Conservation (phyloP, 2,888 invertebrate species). For the Gordius sp. region DNA sequence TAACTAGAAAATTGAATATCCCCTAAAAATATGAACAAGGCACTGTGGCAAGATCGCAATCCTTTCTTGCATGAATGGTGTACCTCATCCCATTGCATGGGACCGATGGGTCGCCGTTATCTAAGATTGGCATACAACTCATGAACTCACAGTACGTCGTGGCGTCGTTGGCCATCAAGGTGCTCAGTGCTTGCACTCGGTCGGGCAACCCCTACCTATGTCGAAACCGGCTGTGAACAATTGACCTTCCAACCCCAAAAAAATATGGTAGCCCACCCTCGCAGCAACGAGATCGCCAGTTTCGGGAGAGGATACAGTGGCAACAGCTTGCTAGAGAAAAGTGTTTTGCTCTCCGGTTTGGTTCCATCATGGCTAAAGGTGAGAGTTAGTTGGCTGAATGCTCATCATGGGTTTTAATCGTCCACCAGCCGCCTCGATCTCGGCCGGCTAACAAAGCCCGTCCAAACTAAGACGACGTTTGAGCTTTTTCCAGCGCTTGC, state of each 20-base stretch:
- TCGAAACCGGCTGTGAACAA: constrained; percentile 33
- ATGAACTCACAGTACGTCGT: constrained; percentile 93
- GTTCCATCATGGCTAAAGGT: constrained; percentile 67
- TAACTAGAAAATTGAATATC: too few relatives aligned
- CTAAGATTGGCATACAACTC: constrained; percentile 78
- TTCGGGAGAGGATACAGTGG: constrained; percentile 87
- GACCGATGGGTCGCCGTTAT: constrained; percentile 69
- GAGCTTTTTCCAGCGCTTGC: too few relatives aligned
- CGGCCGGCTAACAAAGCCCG: too few relatives aligned
- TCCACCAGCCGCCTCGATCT: too few relatives aligned
- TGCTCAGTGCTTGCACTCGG: constrained; percentile 78
- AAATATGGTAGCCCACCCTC: constrained; percentile 69
- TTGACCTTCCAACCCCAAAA: constrained; percentile 90
- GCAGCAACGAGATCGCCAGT: constrained; percentile 55
- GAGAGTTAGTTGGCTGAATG: constrained; percentile 98
- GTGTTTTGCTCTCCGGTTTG: constrained; percentile 80
- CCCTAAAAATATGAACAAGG: too few relatives aligned
- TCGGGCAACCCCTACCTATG: constrained; percentile 53
- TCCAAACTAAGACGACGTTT: too few relatives aligned
- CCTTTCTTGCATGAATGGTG: too few relatives aligned
- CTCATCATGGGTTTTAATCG: constrained; percentile 35
- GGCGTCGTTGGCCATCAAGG: constrained; percentile 93
- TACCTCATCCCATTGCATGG: constrained; percentile 92
- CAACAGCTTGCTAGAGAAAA: constrained; percentile 80
- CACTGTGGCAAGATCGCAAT: too few relatives aligned